Conservation (phyloP, 2,113 vertebrate genomes). For the Pipa parva region DNA sequence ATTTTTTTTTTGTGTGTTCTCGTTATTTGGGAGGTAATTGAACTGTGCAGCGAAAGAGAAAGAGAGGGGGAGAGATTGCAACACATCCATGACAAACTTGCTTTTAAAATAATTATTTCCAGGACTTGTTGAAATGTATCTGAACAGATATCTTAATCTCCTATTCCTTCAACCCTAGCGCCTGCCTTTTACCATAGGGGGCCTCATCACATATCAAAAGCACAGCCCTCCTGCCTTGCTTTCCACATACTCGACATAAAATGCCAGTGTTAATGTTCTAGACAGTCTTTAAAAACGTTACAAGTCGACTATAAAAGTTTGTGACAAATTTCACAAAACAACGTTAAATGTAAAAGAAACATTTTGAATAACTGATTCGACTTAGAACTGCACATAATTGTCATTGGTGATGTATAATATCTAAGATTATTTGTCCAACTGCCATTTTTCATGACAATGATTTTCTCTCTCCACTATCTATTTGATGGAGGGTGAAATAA, state of each 20-base stretch:
- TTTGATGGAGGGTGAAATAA: background rate
- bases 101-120: slow-evolving; percentile 59
- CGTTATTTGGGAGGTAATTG: slow-evolving; percentile 10
- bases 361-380: too few species aligned
- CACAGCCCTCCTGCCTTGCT: background rate
- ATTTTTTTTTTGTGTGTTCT: slow-evolving; percentile 7
- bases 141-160: slow-evolving; percentile 11
- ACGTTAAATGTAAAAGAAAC: background rate
- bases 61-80: background rate
- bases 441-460: too few species aligned
- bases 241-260: background rate
- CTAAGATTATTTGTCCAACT: too few species aligned
- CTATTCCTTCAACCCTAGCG: background rate
- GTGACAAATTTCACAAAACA: background rate
- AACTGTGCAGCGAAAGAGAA: slow-evolving; percentile 7
- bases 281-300: background rate
- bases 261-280: background rate
- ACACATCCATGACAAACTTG: slow-evolving; percentile 38
- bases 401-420: too few species aligned
- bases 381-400: too few species aligned
- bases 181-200: background rate
- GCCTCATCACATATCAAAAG: slow-evolving; percentile 3
- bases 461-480: slow-evolving; percentile 25
- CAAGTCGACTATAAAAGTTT: background rate
- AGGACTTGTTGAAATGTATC: slow-evolving; percentile 38